Base-by-base conservation (phyloP, 1,140 invertebrate species). In the Drosophila serrata region DNA sequence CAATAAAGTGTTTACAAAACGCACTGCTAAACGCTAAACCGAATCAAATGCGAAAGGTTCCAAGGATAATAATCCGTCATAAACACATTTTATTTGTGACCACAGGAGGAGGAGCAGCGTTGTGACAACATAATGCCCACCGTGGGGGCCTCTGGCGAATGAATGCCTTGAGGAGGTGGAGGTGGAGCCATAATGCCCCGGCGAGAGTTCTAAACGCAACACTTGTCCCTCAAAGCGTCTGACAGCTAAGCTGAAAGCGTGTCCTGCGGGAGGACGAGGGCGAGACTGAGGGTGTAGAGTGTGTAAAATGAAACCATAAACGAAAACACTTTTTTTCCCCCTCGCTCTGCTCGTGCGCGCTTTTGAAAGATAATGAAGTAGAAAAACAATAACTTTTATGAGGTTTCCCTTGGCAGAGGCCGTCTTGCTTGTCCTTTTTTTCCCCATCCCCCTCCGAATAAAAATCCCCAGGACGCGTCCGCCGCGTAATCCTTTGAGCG, bases 321-420 rank as follows among this genome's bases (percentile, higher is more conserved):
- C 82, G 80, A 79, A 88, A 81, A 88, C 72, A 90, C 64, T 72
- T 70, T 75, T 55, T 77, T 40, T n/a, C 24, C 39, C 29, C 56
- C 22, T 56, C 61, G 45, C 42, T 9, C 15, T 3, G 11, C 33
- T 42, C 53, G 65, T 46, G 55, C 51, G 56, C 69, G 63, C 84
- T 90, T 87, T 90, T 84, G 51, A 86, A 87, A 88, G 82, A 90
- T 90, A 91, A 91, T 90, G 75, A 87, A 82, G 87, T 91, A 90
- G 87, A 91, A 91, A 91, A 91, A 91, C 82, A 91, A 91, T 91
- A 91, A 91, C 88, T 91, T 91, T 91, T 91, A 88, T 91, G 81
- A 72, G 87, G 88, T 81, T 91, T 91, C 88, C 62, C 68, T 35
- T n/a, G 46, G 46, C 46, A 12, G 48, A 53, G 49, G 49, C 31